Percentiles rank a stretch among this genome's conserved stretches.
Evolutionary conservation across 2,113 vertebrate species (phyloP).

Genomic region (Xenopus laevis): DNA sequence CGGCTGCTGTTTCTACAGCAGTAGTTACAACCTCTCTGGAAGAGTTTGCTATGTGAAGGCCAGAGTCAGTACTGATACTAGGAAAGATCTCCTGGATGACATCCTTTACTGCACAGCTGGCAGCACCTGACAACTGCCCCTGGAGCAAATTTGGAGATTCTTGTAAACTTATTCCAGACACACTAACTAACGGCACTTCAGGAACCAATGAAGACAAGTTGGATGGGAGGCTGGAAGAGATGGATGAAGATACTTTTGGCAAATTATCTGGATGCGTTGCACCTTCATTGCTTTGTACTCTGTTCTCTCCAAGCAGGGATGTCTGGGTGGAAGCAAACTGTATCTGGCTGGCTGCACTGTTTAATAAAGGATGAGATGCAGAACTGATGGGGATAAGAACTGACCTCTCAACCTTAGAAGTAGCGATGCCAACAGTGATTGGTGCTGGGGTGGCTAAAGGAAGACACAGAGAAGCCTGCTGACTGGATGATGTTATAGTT

Average conservation of each 20-base stretch:
- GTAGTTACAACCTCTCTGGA: slow-evolving; percentile 34
- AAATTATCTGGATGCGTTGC: slow-evolving; percentile 59
- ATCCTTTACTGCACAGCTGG: slow-evolving; percentile 46
- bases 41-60: not conserved
- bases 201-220: slow-evolving; percentile 42
- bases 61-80: slow-evolving; percentile 48
- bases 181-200: slow-evolving; percentile 46
- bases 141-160: slow-evolving; percentile 49
- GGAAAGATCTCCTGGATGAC: slow-evolving; percentile 44
- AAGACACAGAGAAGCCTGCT: slow-evolving; percentile 65
- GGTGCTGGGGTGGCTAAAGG: slow-evolving; percentile 64
- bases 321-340: slow-evolving; percentile 46
- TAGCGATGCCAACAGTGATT: slow-evolving; percentile 57
- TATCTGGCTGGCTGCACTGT: slow-evolving; percentile 46
- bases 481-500: slow-evolving; percentile 63
- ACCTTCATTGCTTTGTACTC: slow-evolving; percentile 44
- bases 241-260: slow-evolving; percentile 45
- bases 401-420: slow-evolving; percentile 35
- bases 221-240: slow-evolving; percentile 46
- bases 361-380: slow-evolving; percentile 40
- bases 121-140: slow-evolving; percentile 49
- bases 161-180: slow-evolving; percentile 46
- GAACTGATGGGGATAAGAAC: slow-evolving; percentile 22
- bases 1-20: slow-evolving; percentile 49
- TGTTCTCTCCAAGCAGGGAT: slow-evolving; percentile 49